A percentile compares a stretch with the other conserved stretches of the same genome.
Evolutionary conservation across 2,888 invertebrate genomes (phyloP).

Genomic region (Phrixothrix hirtus): DNA sequence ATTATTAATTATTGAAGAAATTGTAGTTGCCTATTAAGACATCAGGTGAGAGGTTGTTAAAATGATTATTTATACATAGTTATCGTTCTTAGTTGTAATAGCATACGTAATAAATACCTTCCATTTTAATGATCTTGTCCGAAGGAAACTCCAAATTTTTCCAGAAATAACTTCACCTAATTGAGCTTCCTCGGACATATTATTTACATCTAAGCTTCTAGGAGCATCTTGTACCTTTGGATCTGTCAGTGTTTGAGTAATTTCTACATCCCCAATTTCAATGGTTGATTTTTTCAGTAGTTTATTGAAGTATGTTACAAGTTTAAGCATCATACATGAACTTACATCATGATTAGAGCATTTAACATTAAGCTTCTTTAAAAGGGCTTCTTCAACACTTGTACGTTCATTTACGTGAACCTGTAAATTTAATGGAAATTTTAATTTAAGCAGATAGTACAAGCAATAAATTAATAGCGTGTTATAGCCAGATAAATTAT

Average conservation of each 20-base stretch:
- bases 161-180: conserved; percentile 68
- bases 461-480: no score
- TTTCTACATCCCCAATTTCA: conserved; percentile 75
- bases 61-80: no score
- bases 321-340: conserved; percentile 80
- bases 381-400: conserved; percentile 68
- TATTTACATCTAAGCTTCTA: conserved; percentile 51
- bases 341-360: conserved; percentile 78
- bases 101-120: conserved; percentile 60
- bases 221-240: conserved; percentile 58
- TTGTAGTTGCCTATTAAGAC: no score
- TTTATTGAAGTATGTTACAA: conserved; percentile 79
- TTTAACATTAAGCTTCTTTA: conserved; percentile 76
- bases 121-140: conserved; percentile 77
- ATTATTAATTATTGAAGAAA: no score
- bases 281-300: conserved; percentile 78
- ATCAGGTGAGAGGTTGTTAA: no score
- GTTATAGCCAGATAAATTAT: no score
- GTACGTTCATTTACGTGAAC: conserved; percentile 54
- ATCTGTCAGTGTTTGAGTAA: conserved; percentile 64
- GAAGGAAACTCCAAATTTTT: conserved; percentile 76
- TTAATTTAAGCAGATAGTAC: no score
- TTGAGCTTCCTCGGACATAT: conserved; percentile 61
- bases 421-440: no score
- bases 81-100: no score